Conservation (phyloP, 2,113 vertebrate species). For the Stigmatopora nigra region DNA sequence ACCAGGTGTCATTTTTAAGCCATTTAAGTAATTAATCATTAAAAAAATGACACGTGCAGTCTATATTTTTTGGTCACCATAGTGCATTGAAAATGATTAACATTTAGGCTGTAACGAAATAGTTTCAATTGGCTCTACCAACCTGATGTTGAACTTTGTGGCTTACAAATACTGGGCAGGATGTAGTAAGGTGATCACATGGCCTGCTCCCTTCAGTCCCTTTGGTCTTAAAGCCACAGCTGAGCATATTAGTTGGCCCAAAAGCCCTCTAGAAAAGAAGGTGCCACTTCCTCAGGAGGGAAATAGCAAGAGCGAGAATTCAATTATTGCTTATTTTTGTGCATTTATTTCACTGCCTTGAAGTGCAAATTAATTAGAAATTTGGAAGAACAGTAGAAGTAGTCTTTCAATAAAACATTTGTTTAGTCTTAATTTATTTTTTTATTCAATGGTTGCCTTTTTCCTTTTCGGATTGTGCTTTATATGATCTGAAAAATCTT, state of each 20-base stretch:
- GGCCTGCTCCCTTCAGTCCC: slow-evolving; percentile 35
- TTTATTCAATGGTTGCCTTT: background rate
- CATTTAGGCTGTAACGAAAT: slow-evolving; percentile 9
- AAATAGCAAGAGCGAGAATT: slow-evolving; percentile 18
- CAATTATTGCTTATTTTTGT: slow-evolving; percentile 25
- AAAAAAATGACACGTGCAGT: no score
- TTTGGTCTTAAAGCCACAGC: slow-evolving; percentile 54
- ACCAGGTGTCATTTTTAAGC: no score
- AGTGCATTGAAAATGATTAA: background rate
- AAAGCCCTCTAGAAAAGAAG: slow-evolving; percentile 66
- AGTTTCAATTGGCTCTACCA: slow-evolving; percentile 10
- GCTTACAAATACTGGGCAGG: slow-evolving; percentile 15
- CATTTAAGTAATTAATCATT: no score
- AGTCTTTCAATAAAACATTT: background rate
- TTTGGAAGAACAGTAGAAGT: slow-evolving; percentile 6
- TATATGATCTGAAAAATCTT: background rate
- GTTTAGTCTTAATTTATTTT: background rate
- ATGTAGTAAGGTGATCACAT: slow-evolving; percentile 28
- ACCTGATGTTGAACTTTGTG: slow-evolving; percentile 23
- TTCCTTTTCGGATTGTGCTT: no score
- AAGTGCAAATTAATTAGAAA: slow-evolving; percentile 23
- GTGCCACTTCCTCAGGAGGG: slow-evolving; percentile 43
- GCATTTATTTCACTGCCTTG: slow-evolving; percentile 17
- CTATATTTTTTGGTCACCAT: no score
- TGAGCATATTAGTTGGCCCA: slow-evolving; percentile 60